Evolutionary conservation across 2,797 vertebrate species (phyloP), one percentile per base, ranked within the genome.

Genomic region (Coccyzus lansbergi): DNA sequence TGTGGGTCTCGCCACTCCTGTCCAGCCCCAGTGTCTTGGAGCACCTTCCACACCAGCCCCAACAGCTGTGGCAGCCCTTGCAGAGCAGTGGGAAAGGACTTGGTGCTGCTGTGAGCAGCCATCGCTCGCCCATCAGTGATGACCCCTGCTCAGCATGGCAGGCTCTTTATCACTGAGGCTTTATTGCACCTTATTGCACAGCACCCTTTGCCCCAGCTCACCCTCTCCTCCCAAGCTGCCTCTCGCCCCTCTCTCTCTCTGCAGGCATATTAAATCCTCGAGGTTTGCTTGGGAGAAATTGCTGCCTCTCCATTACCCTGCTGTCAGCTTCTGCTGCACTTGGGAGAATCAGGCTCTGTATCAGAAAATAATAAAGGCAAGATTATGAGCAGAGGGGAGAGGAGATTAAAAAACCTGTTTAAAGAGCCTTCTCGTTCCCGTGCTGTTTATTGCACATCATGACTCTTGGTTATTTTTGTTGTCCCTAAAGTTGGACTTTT

Each of bases 311-410:
- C 63, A 58, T 97, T 96, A 87, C 92, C 79, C 67, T 15, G 58
- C 92, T 89, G 88, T 88, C 96, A 96, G 86, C 93, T 91, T 93
- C 93, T 28, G 34, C 70, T 1, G 16, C 72, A 48, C 87, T 94
- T 48, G 33, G 56, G 88, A 91, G 94, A 96, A 97, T 97, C 96
- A 95, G 88, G 70, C 80, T 92, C 92, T 2, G 2, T 63, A 97
- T 97, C 95, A 94, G 90, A 95, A 96, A 96, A 96, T 96, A 96
- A 97, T 97, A 97, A 97, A 93, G 70, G 38, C 33, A 36, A 48
- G 84, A 83, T 93, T 95, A 93, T 69, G 92, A 97, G 82, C 60
- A 79, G 87, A 95, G 83, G 67, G 78, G 83, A 95, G 64, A 96
- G 83, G 49, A 97, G 95, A 97, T 97, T 96, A 95, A 95, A 96